Conservation (phyloP, 2,888 invertebrate genomes). For the Ophraella communa region DNA sequence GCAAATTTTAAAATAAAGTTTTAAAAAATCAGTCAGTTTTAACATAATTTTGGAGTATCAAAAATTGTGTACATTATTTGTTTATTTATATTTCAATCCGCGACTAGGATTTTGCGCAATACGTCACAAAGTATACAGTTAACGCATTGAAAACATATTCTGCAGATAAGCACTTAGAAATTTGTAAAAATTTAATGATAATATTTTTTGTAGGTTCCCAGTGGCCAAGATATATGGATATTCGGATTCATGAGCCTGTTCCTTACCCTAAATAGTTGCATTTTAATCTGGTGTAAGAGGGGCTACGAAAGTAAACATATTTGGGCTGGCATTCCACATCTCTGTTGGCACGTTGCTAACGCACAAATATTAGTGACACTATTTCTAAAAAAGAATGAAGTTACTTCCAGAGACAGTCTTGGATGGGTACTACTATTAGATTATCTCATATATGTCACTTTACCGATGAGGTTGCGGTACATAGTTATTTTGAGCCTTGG, state of each 20-base stretch:
- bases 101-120: too few relatives aligned
- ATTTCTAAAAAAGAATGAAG: constrained; percentile 66
- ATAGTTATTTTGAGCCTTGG: constrained; percentile 68
- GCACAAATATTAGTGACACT: constrained; percentile 68
- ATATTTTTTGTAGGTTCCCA: constrained; percentile 56
- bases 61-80: too few relatives aligned
- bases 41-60: too few relatives aligned
- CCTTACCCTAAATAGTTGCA: constrained; percentile 55
- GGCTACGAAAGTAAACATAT: constrained; percentile 53
- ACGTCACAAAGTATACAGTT: too few relatives aligned
- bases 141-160: too few relatives aligned
- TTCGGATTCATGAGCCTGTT: constrained; percentile 56
- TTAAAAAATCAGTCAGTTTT: too few relatives aligned
- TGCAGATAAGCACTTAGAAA: too few relatives aligned
- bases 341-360: constrained; percentile 70
- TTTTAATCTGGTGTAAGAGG: constrained; percentile 57
- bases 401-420: constrained; percentile 70
- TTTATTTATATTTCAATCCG: too few relatives aligned
- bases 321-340: constrained; percentile 68
- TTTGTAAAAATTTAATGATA: background rate
- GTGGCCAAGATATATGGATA: constrained; percentile 59
- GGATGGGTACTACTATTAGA: constrained; percentile 77
- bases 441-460: constrained; percentile 75
- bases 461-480: constrained; percentile 72
- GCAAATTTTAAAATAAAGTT: too few relatives aligned